Evolutionary conservation across 2,888 invertebrate genomes (phyloP), one percentile per base, ranked within the genome.

Genomic region (Sicus ferrugineus): DNA sequence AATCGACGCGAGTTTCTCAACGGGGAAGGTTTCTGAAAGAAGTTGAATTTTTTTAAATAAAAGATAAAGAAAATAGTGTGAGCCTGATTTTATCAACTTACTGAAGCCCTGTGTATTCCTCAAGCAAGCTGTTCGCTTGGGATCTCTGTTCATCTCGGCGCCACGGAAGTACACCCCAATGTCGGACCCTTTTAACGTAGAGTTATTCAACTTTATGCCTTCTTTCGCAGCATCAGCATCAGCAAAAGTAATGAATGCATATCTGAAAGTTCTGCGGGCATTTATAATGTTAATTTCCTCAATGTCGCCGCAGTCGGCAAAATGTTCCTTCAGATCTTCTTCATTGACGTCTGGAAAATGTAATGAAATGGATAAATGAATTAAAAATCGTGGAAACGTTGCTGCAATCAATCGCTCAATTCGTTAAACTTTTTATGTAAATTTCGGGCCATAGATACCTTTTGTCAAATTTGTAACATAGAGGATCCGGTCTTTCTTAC

Each of bases 301-400:
- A 63, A 82, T 69, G 0, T 46, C 52, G n/a, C 82, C 81, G 52
- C 80, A 78, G 26, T 68, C 50, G 14, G 72, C 61, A 21, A 82
- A 81, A 50, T 75, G 74, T 16, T 73, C 56, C 2, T 9, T 59
- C 2, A 80, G 0, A 1, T 79, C 67, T 0, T 77, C 75, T 19
- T 72, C 74, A 11, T 61, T 78, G 2, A 76, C 70, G 1, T 50
- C 70, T 9, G 21, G 21, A 23, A 42, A 23, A n/a, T n/a, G n/a
- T 9, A 9, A 38, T 38, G 3, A 42, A 38, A 14, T 42, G 16
- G 7, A 23, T 23, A 54, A 4, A 54, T 54, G 23, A 23, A 23
- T 11, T 9, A 19, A 21, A 50, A 3, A 50, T n/a, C 9, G 48
- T 48, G n/a, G 4, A 50, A 21, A 50, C 21, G 50, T 11, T 54